Percentiles rank a stretch among this genome's conserved stretches.
Evolutionary conservation across 2,113 vertebrate species (phyloP).

Genomic region (Leptobrachium leishanense): DNA sequence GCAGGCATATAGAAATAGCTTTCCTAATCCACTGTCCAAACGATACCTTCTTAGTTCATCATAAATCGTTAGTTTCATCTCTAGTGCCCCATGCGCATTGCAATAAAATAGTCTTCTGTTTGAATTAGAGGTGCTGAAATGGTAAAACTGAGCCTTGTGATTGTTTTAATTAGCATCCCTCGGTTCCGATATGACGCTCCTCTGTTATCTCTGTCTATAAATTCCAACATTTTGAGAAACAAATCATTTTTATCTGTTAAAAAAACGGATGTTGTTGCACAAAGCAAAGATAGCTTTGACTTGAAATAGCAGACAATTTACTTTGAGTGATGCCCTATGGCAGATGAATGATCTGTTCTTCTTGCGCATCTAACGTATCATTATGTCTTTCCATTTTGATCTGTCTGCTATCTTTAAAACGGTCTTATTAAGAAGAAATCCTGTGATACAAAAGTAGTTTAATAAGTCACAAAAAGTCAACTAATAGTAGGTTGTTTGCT

Average conservation of each 20-base stretch:
- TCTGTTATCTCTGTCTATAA: background rate
- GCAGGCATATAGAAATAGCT: too few species aligned
- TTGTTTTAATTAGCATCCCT: conserved; percentile 6
- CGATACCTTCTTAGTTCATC: background rate
- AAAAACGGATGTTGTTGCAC: background rate
- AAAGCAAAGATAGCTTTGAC: background rate
- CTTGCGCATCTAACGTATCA: background rate
- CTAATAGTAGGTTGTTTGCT: background rate
- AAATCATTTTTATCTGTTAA: conserved; percentile 7
- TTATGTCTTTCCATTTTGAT: conserved; percentile 17
- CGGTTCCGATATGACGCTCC: background rate
- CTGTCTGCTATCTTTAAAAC: background rate
- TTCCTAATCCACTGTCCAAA: background rate
- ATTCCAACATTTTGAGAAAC: conserved; percentile 5
- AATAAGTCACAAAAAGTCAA: background rate
- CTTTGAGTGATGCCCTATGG: conserved; percentile 21
- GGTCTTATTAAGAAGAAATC: background rate
- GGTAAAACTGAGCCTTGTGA: conserved; percentile 1
- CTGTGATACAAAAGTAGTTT: conserved; percentile 10
- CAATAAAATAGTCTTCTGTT: conserved; percentile 7
- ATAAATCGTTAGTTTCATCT: background rate
- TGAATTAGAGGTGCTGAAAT: conserved; percentile 7
- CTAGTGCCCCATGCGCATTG: background rate
- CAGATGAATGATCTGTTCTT: background rate
- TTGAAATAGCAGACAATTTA: conserved; percentile 13